Base-by-base conservation (phyloP, 2,113 vertebrate genomes). In the Mohoua ochrocephala region DNA sequence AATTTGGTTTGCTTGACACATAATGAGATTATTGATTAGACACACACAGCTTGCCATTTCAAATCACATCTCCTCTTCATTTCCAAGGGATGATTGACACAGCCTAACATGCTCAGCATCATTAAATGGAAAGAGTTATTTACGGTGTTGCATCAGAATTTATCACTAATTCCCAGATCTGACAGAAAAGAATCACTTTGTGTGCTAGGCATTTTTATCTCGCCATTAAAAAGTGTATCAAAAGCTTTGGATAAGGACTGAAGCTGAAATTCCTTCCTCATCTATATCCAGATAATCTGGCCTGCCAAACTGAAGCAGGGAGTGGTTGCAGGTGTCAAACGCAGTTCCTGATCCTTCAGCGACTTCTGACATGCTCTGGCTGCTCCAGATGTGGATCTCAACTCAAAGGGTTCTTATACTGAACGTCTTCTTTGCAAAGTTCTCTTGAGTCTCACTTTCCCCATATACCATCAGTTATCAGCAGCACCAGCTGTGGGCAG, bases 1-100 rank as follows among this genome's bases (percentile, higher is more conserved):
- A 94, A 96, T 96, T 91, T 93, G 88, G 82, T 93, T 96, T 96
- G 87, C 94, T 93, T 93, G 93, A 91, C 94, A 93, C 84, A 91
- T 95, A 96, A 96, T 96, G 94, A 81, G 93, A 96, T 95, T 97
- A 96, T 97, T 96, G 95, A 97, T 97, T 95, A 96, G 91, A 91
- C 59, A 90, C 78, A 75, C 42, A 31, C 87, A 91, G 84, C 71
- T 93, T 96, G 91, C 92, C 92, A 85, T 94, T 96, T 97, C 84
- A 87, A 95, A 93, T 97, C 93, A 93, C 94, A 95, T 91, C 89
- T 96, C 73, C 44, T 81, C 89, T 94, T 96, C 95, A 87, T 95
- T 95, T 96, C 78, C 85, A 94, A 85, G 75, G 87, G 50, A 85
- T 95, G 91, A 96, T 69, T 96, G 96, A 94, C 94, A 45, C 35